A percentile compares a stretch with the other conserved stretches of the same genome.
These are phyloP conservation scores for Eurytoma californica DNA, from an alignment of 2,888 invertebrate species.

Conservation along the genomic window DNA sequence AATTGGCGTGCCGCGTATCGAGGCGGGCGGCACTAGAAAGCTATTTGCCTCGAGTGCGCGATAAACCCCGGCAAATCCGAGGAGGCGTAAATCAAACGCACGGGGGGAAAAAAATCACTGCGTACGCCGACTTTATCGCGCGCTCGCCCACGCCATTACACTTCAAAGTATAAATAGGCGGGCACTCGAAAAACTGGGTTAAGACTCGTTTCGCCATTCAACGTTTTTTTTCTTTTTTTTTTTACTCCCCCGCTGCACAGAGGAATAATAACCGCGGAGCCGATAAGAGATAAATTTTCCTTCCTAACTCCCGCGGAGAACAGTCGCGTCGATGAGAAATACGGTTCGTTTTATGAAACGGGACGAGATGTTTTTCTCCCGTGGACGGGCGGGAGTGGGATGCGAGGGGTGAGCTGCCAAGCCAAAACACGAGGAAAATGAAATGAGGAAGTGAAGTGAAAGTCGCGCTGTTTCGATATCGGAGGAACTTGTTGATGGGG, in stretches of 20 bases:
- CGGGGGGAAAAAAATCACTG: constrained; percentile 5
- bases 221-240: no score
- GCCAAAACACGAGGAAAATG: constrained; percentile 4
- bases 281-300: constrained; percentile 38
- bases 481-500: constrained; percentile 40
- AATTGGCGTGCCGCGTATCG: no score
- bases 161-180: neutral
- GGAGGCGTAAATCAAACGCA: constrained; percentile 17
- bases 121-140: constrained; percentile 12
- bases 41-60: neutral
- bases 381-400: neutral
- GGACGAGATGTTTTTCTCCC: constrained; percentile 28
- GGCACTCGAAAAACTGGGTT: constrained; percentile 20
- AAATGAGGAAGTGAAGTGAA: constrained; percentile 31
- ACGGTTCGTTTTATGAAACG: constrained; percentile 24
- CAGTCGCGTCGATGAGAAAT: constrained; percentile 31
- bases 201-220: constrained; percentile 6
- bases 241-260: no score
- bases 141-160: neutral
- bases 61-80: constrained; percentile 13
- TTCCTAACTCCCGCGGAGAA: constrained; percentile 2
- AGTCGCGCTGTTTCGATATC: constrained; percentile 12
- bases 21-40: neutral
- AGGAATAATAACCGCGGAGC: constrained; percentile 9
- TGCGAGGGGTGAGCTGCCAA: neutral